phyloP scores from a whole-genome alignment of 2,797 vertebrate genomes.

The Galaxias olidus region DNA sequence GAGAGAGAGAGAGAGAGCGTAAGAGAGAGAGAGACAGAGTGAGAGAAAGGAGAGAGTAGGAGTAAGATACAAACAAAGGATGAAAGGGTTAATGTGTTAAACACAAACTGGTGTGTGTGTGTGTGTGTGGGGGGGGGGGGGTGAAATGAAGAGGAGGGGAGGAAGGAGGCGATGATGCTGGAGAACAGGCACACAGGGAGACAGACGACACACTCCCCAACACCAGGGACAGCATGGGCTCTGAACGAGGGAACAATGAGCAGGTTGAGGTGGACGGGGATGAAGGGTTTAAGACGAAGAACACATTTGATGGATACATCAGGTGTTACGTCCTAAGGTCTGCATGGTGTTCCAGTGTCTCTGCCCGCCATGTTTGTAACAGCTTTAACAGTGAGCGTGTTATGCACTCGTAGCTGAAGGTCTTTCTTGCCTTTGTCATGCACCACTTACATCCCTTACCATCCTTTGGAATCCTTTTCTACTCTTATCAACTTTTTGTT shows the following conservation, averaged over 20 bases:
- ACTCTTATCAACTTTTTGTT: too few relatives aligned
- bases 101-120: too few relatives aligned
- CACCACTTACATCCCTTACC: too few relatives aligned
- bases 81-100: too few relatives aligned
- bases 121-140: neutral
- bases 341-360: too few relatives aligned
- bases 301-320: too few relatives aligned
- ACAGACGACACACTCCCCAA: slow-evolving; percentile 15
- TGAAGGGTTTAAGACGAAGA: neutral
- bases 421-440: too few relatives aligned
- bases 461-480: too few relatives aligned
- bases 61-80: neutral
- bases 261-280: neutral
- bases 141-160: slow-evolving; percentile 42
- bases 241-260: slow-evolving; percentile 18
- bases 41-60: slow-evolving; percentile 24
- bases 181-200: slow-evolving; percentile 12
- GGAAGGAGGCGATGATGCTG: slow-evolving; percentile 16
- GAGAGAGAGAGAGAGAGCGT: neutral
- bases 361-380: too few relatives aligned
- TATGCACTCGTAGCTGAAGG: too few relatives aligned
- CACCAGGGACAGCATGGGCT: slow-evolving; percentile 8
- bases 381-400: too few relatives aligned
- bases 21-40: slow-evolving; percentile 9
- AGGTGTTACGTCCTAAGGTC: too few relatives aligned